Base-by-base conservation (phyloP, 1,140 invertebrate genomes). In the Lordiphosa mommai region DNA sequence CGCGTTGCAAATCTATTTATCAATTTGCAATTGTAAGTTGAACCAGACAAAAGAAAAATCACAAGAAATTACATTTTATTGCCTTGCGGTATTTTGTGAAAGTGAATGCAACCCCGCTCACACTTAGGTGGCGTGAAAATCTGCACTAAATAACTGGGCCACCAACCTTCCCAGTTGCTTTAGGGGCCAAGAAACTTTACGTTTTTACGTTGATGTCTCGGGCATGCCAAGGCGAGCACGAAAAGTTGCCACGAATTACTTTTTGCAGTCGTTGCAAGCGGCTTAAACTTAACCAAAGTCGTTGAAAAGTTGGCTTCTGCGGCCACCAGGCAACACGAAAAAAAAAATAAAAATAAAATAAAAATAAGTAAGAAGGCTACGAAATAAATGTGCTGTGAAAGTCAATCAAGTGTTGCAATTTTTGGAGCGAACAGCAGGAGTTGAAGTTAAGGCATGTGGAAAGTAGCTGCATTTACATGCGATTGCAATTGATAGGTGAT, bases 361-460 rank as follows among this genome's bases (percentile, higher is more conserved):
- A 0, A 7, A 27, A n/a, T n/a, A n/a, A n/a, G n/a, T n/a, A n/a
- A 27, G 20, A 27, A 27, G 61, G 60, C 51, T 36, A 52, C 59
- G 71, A 68, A 80, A 82, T 80, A 80, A 80, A 80, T 80, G 76
- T 67, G 76, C 76, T 82, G 76, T 70, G 76, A 80, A 80, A 80
- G 76, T 80, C 76, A 80, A 80, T 80, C 76, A 82, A 80, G 76
- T 76, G 71, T 82, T 82, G 71, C 76, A 82, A 44, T 80, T 82
- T 82, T 82, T 63, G 59, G 47, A 60, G n/a, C 56, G 30, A 61
- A 40, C 46, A 23, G 32, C 10, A 29, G 1, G 34, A 29, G 20
- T 44, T 64, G 61, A 6, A 9, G 17, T 37, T 40, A 44, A 38
- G 34, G 17, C 43, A 30, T 48, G 30, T 48, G 30, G 30, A 34